Percentiles rank a stretch among this genome's conserved stretches.
phyloP scores from a whole-genome alignment of 2,888 invertebrate species.

The Tortricodes alternella region DNA sequence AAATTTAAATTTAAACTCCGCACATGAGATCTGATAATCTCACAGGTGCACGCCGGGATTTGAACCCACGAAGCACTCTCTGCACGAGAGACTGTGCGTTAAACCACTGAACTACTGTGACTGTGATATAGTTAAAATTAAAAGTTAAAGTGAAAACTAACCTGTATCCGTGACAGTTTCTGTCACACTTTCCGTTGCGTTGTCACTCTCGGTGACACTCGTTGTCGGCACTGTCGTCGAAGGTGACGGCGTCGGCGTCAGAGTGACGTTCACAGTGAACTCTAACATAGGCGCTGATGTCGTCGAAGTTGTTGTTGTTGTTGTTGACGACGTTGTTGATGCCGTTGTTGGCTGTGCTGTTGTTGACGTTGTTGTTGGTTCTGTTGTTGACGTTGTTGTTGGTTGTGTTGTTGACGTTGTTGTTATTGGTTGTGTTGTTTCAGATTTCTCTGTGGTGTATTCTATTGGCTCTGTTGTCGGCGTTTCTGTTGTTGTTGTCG shows the following conservation, averaged over 20 bases:
- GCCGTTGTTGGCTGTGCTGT: conserved; percentile 17
- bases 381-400: conserved; percentile 44
- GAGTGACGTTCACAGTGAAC: conserved; percentile 67
- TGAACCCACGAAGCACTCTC: too few species aligned
- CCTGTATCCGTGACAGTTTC: conserved; percentile 21
- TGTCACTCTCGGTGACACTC: conserved; percentile 21
- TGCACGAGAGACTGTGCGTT: too few species aligned
- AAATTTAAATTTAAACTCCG: too few species aligned
- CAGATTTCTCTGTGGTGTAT: too few species aligned
- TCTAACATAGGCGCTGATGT: conserved; percentile 48
- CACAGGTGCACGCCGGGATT: too few species aligned
- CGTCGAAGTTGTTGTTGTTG: conserved; percentile 29
- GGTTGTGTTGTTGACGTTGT: conserved; percentile 25
- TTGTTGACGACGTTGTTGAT: conserved; percentile 20
- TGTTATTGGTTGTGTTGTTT: conserved; percentile 46
- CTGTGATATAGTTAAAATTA: too few species aligned
- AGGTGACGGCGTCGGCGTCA: conserved; percentile 41
- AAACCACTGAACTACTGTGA: too few species aligned
- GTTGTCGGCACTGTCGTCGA: conserved; percentile 9
- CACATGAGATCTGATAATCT: too few species aligned
- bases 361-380: conserved; percentile 32
- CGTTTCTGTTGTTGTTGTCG: conserved; percentile 44
- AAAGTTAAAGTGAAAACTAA: background rate
- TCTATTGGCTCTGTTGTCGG: conserved; percentile 35
- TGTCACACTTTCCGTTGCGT: background rate